Percentiles rank a stretch among this genome's conserved stretches.
phyloP scores from a whole-genome alignment of 1,140 invertebrate genomes.

The Heliconius himera region DNA sequence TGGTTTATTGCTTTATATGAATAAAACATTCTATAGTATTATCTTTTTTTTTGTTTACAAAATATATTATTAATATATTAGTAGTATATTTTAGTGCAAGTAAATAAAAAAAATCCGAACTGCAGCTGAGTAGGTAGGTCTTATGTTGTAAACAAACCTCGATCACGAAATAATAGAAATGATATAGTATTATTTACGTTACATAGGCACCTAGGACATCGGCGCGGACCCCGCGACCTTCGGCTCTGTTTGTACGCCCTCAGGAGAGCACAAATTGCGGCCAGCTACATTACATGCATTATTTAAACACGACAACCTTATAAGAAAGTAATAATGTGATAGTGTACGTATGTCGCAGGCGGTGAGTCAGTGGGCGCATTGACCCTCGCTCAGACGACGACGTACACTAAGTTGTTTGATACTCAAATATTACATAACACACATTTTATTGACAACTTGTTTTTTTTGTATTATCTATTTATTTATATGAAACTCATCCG shows the following conservation, averaged over 20 bases:
- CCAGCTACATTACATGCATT: constrained; percentile 77
- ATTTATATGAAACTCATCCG: background rate
- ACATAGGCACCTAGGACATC: constrained; percentile 38
- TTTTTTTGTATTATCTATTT: constrained; percentile 20
- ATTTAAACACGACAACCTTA: constrained; percentile 76
- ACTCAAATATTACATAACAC: constrained; percentile 60
- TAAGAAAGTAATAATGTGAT: constrained; percentile 79
- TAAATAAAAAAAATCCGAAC: background rate
- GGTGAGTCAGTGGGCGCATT: constrained; percentile 71
- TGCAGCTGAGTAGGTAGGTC: background rate
- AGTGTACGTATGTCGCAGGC: constrained; percentile 69
- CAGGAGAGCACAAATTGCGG: constrained; percentile 67
- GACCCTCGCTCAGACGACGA: constrained; percentile 63
- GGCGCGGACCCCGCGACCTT: constrained; percentile 37
- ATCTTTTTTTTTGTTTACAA: background rate
- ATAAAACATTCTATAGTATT: background rate
- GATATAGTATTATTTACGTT: constrained; percentile 39
- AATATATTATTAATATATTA: background rate
- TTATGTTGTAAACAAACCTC: constrained; percentile 13
- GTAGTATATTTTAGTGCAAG: background rate
- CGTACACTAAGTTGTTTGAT: constrained; percentile 65
- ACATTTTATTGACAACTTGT: constrained; percentile 28
- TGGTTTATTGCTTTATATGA: background rate
- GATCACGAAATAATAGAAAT: constrained; percentile 32
- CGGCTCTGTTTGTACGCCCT: constrained; percentile 42